Percentiles rank a stretch among this genome's conserved stretches.
These are phyloP conservation scores for Pseudochirops cupreus DNA, from an alignment of 2,797 vertebrate species.

Conservation along the genomic window DNA sequence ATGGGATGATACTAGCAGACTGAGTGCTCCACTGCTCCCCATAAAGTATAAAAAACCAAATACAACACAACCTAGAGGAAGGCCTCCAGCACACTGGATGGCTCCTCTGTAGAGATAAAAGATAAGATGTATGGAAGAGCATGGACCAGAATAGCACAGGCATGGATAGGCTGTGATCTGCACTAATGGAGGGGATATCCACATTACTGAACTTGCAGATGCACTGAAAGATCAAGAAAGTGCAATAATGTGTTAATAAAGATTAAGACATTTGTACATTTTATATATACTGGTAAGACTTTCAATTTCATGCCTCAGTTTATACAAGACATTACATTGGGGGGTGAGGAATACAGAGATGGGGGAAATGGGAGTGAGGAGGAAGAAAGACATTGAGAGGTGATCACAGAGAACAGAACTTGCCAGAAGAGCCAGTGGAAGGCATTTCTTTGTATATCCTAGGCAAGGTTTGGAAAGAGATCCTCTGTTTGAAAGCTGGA, in stretches of 20 bases:
- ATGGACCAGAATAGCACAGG: neutral
- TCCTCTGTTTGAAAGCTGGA: neutral
- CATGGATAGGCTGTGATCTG: neutral
- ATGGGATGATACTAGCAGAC: neutral
- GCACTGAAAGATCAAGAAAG: neutral
- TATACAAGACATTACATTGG: neutral
- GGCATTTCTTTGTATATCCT: neutral
- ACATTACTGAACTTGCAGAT: neutral
- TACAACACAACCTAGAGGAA: neutral
- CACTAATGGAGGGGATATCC: neutral
- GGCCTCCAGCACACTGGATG: neutral
- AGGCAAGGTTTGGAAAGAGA: neutral
- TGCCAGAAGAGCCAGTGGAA: neutral
- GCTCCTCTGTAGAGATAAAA: neutral
- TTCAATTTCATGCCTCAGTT: neutral
- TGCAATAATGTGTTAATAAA: neutral
- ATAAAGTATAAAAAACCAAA: neutral
- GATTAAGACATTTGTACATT: neutral
- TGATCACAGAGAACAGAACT: constrained; percentile 5
- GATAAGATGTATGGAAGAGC: neutral
- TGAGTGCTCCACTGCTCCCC: neutral
- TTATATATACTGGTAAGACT: neutral
- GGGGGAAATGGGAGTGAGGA: neutral
- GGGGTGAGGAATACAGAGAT: neutral
- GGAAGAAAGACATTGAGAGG: constrained; percentile 7